Conservation (phyloP, 2,113 vertebrate species). For the Lepus timidus region DNA sequence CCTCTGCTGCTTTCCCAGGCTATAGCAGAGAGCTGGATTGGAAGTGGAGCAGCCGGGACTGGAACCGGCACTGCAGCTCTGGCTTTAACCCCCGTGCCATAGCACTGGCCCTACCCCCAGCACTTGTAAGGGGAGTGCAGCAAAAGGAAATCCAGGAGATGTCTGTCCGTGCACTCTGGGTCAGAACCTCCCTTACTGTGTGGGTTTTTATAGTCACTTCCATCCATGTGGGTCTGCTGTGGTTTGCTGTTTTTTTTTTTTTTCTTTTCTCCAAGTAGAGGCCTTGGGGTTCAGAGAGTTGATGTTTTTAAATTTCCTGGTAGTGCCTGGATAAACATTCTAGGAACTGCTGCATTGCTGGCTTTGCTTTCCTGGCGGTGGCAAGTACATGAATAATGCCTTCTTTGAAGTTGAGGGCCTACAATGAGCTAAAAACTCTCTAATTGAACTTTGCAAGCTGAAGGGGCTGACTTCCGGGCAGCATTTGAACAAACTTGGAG, state of each 20-base stretch:
- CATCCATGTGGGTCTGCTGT: conserved; percentile 26
- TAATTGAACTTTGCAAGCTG: conserved; percentile 84
- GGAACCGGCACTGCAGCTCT: too few species aligned
- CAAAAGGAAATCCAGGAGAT: neutral
- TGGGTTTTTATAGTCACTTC: conserved; percentile 6
- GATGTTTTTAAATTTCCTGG: conserved; percentile 61
- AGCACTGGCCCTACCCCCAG: too few species aligned
- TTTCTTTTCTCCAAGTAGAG: neutral
- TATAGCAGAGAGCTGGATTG: too few species aligned
- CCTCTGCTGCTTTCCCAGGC: too few species aligned
- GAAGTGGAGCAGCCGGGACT: too few species aligned
- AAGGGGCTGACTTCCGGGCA: conserved; percentile 83
- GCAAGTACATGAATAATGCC: conserved; percentile 86
- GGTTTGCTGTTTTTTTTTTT: neutral
- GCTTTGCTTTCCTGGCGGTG: conserved; percentile 83
- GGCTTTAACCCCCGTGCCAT: too few species aligned
- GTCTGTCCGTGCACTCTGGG: neutral
- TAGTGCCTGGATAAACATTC: conserved; percentile 81
- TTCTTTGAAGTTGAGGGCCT: conserved; percentile 85
- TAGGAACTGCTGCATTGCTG: conserved; percentile 83
- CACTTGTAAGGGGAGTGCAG: neutral
- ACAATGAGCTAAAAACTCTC: conserved; percentile 84
- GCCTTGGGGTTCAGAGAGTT: conserved; percentile 12
- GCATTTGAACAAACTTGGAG: conserved; percentile 84
- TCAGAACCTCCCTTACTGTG: conserved; percentile 14